These are phyloP conservation scores for Drosophila seguyi DNA, from an alignment of 1,140 invertebrate genomes.

Conservation along the genomic window DNA sequence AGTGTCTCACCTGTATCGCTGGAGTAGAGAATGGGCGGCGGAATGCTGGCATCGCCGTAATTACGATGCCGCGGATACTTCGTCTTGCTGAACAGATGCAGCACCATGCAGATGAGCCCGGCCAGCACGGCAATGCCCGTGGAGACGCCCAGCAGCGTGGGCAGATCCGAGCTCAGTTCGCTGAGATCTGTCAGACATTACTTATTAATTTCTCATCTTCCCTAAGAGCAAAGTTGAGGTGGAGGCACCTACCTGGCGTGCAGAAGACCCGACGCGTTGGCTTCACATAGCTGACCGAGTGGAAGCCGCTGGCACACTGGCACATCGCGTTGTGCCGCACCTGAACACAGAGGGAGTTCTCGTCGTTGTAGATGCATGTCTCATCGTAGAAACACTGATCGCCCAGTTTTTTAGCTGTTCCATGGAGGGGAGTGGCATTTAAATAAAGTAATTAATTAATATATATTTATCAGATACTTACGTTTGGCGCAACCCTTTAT, in stretches of 20 bases:
- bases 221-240: neutral
- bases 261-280: slow-evolving; percentile 91
- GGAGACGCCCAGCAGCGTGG: slow-evolving; percentile 92
- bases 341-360: slow-evolving; percentile 92
- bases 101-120: slow-evolving; percentile 93
- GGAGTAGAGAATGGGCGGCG: slow-evolving; percentile 92
- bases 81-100: slow-evolving; percentile 91
- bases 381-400: slow-evolving; percentile 94
- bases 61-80: slow-evolving; percentile 90
- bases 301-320: slow-evolving; percentile 92
- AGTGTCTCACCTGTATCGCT: slow-evolving; percentile 90
- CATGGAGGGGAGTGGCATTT: too few species aligned
- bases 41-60: slow-evolving; percentile 92
- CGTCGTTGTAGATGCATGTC: slow-evolving; percentile 91
- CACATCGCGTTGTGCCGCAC: slow-evolving; percentile 94
- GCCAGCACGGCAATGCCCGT: slow-evolving; percentile 93
- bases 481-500: slow-evolving; percentile 92
- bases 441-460: neutral
- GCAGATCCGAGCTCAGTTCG: slow-evolving; percentile 92
- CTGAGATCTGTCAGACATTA: slow-evolving; percentile 88
- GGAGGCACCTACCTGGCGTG: slow-evolving; percentile 89
- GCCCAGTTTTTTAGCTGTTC: slow-evolving; percentile 91
- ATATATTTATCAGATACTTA: slow-evolving; percentile 86
- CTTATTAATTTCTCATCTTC: neutral
- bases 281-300: slow-evolving; percentile 90